Evolutionary conservation across 2,113 vertebrate genomes (phyloP), one percentile per base, ranked within the genome.

Genomic region (Eleginops maclovinus): DNA sequence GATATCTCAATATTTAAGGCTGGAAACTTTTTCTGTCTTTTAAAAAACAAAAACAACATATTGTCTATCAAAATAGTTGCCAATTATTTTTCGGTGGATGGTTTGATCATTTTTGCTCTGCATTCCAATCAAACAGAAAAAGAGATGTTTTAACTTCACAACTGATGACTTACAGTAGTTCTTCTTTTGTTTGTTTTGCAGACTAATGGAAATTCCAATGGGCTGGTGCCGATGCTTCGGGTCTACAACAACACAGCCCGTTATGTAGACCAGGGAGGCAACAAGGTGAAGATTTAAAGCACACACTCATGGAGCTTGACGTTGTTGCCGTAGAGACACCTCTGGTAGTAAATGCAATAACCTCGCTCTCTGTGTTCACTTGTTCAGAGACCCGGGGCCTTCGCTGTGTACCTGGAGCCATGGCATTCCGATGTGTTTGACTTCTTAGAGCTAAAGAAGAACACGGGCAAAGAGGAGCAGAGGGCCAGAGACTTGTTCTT

Each of bases 221-320:
- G 98, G 41, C 91, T 99, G 4, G 97, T 99, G 26, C 98, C 98
- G 0, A 99, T 99, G 98, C 94, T 99, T 56, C 93, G 98, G 51
- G 98, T 99, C 4, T 99, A 98, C 91, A 99, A 99, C 86, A 99
- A 99, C 91, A 99, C 98, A 0, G 97, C 98, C 9, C 97, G 98
- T 1, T 99, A 99, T 9, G 98, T 99, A 82, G 98, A 99, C 75
- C 98, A 99, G 63, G 98, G 98, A 1, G 98, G 98, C 22, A 99
- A 99, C 93, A 99, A 99, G 97, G 98, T 99, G 47, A 56, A 54
- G n/a, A 31, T 59, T 69, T 11, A 12, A 2, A 28, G 14, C 0
- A 59, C 21, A 21, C 15, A 47, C 40, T 51, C 43, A 55, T 58
- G 14, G 26, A 56, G 28, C 40, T 19, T 10, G 2, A n/a, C 5